These are phyloP conservation scores for Xylocopa sonorina DNA, from an alignment of 1,140 invertebrate genomes.

Conservation along the genomic window DNA sequence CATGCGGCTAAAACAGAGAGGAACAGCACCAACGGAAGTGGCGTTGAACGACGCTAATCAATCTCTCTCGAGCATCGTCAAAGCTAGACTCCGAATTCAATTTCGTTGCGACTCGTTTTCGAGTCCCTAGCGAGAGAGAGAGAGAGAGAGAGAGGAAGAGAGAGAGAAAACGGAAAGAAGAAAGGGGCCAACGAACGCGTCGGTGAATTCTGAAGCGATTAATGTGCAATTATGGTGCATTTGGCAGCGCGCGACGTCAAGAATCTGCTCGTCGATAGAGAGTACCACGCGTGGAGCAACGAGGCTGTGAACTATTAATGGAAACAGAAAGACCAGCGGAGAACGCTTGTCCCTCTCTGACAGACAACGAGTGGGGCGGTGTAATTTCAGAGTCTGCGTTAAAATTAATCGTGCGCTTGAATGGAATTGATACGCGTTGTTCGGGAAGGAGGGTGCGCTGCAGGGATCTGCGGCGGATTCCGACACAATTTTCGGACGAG, in stretches of 20 bases:
- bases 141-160: not conserved
- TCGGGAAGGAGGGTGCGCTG: not conserved
- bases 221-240: constrained; percentile 9
- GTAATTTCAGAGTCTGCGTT: constrained; percentile 57
- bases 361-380: constrained; percentile 25
- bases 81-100: not conserved
- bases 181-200: no score
- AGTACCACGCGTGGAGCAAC: constrained; percentile 17
- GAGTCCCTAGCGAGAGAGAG: no score
- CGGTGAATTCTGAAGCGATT: constrained; percentile 5
- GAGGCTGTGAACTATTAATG: constrained; percentile 56
- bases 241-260: constrained; percentile 18
- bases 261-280: constrained; percentile 25
- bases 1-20: not conserved
- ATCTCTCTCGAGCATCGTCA: not conserved
- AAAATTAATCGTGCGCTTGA: constrained; percentile 54
- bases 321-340: constrained; percentile 47
- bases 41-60: constrained; percentile 7
- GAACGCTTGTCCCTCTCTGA: constrained; percentile 26
- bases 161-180: no score
- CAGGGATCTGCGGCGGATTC: no score
- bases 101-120: not conserved
- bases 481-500: no score
- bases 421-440: constrained; percentile 24
- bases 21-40: not conserved